Evolutionary conservation across 2,113 vertebrate species (phyloP), one percentile per base, ranked within the genome.

Genomic region (Aphyosemion australe): DNA sequence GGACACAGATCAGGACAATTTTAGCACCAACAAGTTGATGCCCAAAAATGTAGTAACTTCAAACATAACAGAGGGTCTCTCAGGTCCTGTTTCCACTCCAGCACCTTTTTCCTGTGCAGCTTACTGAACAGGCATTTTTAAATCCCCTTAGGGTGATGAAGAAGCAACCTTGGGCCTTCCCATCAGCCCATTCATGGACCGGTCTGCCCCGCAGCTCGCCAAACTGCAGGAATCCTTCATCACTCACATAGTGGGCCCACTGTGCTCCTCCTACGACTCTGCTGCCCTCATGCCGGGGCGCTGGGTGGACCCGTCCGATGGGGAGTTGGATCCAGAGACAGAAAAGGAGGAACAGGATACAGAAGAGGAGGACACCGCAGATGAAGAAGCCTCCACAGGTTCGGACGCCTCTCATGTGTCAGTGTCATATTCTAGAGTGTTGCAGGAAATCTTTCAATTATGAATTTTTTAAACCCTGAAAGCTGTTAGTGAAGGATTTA

Each of bases 191-290:
- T 98, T 97, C 87, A 98, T 98, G 96, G 96, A 98, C 81, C 95
- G 96, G 6, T 95, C 96, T 0, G 94, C 95, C 2, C 96, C 96
- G 0, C 95, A 98, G 85, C 84, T 98, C 71, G 96, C 96, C 26
- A 95, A 96, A 47, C 95, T 98, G 3, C 96, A 98, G 87, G 96
- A 98, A 68, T 98, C 96, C 3, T 98, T 98, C 89, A 98, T 98
- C 84, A 95, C 95, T 12, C 96, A 98, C 88, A 98, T 98, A 3
- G 96, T 98, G 85, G 96, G 96, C 2, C 96, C 96, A 1, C 93
- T 98, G 0, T 98, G 96, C 75, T 93, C 94, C 61, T 97, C 96
- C 69, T 98, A 97, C 4, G 87, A 95, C 82, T 96, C 96, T 0
- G 95, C 96, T 0, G 95, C 95, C 15, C 92, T 98, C 8, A 96